phyloP scores from a whole-genome alignment of 2,888 invertebrate species.

The Argyra leucocephala region DNA sequence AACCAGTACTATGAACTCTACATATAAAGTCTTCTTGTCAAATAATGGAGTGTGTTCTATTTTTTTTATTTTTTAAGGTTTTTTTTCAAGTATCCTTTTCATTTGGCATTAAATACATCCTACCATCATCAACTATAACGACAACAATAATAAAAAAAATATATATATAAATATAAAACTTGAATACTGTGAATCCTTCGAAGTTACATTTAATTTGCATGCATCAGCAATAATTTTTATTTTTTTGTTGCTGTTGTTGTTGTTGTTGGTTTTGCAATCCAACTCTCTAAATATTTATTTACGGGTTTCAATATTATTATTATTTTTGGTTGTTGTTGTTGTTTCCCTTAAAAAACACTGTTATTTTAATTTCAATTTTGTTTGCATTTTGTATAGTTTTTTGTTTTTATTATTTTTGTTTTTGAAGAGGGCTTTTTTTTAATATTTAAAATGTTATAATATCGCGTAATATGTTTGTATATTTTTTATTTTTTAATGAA shows the following conservation, averaged over 20 bases:
- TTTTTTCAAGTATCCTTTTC: neutral
- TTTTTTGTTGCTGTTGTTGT: neutral
- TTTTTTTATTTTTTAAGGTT: too few relatives aligned
- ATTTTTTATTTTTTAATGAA: neutral
- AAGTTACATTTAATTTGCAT: constrained; percentile 24
- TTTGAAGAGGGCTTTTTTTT: constrained; percentile 10
- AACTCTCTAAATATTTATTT: constrained; percentile 23
- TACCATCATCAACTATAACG: too few relatives aligned
- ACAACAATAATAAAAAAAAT: too few relatives aligned
- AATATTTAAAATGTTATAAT: neutral
- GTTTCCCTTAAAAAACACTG: too few relatives aligned
- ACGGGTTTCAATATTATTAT: constrained; percentile 13
- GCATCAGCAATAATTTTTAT: constrained; percentile 24
- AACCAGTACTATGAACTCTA: too few relatives aligned
- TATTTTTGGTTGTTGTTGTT: too few relatives aligned
- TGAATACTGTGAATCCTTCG: constrained; percentile 8
- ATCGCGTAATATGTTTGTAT: too few relatives aligned
- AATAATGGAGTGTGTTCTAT: too few relatives aligned
- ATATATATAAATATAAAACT: constrained; percentile 8
- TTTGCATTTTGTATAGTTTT: neutral
- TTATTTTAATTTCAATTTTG: too few relatives aligned
- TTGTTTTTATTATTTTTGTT: constrained; percentile 4
- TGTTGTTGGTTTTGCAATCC: constrained; percentile 18
- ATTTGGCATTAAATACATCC: neutral
- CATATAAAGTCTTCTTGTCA: too few relatives aligned